Percentiles rank a stretch among this genome's conserved stretches.
These are phyloP conservation scores for Geodia barretti DNA, from an alignment of 37 sponge, comb jelly and placozoan genomes.

Conservation along the genomic window DNA sequence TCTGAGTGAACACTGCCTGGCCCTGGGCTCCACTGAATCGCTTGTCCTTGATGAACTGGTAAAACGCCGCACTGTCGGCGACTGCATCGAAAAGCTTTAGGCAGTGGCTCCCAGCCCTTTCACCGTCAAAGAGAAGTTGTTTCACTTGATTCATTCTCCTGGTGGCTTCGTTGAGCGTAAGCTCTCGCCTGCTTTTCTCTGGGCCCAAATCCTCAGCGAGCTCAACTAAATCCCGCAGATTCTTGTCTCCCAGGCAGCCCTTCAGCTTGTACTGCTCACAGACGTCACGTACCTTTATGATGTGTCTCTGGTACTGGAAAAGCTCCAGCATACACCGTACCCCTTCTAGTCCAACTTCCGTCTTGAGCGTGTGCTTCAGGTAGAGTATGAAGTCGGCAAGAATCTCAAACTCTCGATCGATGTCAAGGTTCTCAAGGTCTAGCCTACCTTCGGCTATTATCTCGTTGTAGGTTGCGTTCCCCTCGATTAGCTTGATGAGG, in stretches of 20 bases:
- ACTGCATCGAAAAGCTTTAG: no score
- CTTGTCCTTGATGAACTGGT: conserved; percentile 73
- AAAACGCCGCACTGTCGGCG: conserved; percentile 70
- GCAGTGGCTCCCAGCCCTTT: no score
- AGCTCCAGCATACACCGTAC: conserved; percentile 64
- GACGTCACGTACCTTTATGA: conserved; percentile 52
- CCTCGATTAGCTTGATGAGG: conserved; percentile 40
- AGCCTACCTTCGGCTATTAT: conserved; percentile 53
- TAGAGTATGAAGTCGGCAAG: conserved; percentile 17
- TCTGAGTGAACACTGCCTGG: conserved; percentile 17
- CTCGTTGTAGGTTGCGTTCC: conserved; percentile 59
- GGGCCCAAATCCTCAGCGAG: conserved; percentile 35
- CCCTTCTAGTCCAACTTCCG: conserved; percentile 39
- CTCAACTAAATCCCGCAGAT: conserved; percentile 32
- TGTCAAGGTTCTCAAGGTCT: conserved; percentile 32
- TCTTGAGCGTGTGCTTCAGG: not conserved
- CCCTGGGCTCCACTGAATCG: conserved; percentile 56
- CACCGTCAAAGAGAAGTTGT: conserved; percentile 18
- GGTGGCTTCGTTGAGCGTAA: conserved; percentile 37
- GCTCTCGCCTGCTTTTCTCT: conserved; percentile 19
- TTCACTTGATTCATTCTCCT: conserved; percentile 31
- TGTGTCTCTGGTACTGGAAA: conserved; percentile 60
- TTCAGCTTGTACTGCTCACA: conserved; percentile 68
- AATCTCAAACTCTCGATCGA: conserved; percentile 51
- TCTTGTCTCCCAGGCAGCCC: conserved; percentile 54